Evolutionary conservation across 2,113 vertebrate genomes (phyloP).

Genomic region (Callaeas wilsoni): DNA sequence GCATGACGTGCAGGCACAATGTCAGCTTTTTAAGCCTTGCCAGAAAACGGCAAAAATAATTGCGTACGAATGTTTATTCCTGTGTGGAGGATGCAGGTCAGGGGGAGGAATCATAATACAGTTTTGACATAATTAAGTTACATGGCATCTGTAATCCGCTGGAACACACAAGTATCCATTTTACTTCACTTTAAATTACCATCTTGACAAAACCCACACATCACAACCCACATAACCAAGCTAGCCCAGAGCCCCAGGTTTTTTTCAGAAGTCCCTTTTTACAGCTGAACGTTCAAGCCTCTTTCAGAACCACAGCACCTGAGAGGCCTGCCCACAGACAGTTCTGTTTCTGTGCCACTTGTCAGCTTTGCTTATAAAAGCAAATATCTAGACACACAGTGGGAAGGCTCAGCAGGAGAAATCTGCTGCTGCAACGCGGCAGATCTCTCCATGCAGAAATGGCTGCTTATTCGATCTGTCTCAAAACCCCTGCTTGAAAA

Average conservation of each 20-base stretch:
- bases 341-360: neutral
- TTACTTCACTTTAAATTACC: neutral
- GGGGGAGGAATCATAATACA: neutral
- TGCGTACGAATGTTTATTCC: neutral
- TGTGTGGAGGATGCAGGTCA: neutral
- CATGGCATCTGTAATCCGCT: neutral
- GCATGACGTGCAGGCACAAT: fast-evolving
- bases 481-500: neutral
- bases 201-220: slow-evolving; percentile 13
- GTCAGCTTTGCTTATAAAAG: neutral
- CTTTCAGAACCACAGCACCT: neutral
- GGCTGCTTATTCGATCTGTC: neutral
- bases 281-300: neutral
- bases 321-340: neutral
- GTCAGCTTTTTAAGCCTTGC: neutral
- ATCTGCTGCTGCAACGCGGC: neutral
- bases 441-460: neutral
- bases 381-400: neutral
- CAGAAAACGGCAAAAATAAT: neutral
- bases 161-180: neutral
- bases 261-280: neutral
- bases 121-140: slow-evolving; percentile 16
- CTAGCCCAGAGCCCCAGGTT: neutral
- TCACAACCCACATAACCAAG: neutral
- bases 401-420: neutral